These are phyloP conservation scores for Plodia interpunctella DNA, from an alignment of 1,140 invertebrate genomes.

Conservation along the genomic window DNA sequence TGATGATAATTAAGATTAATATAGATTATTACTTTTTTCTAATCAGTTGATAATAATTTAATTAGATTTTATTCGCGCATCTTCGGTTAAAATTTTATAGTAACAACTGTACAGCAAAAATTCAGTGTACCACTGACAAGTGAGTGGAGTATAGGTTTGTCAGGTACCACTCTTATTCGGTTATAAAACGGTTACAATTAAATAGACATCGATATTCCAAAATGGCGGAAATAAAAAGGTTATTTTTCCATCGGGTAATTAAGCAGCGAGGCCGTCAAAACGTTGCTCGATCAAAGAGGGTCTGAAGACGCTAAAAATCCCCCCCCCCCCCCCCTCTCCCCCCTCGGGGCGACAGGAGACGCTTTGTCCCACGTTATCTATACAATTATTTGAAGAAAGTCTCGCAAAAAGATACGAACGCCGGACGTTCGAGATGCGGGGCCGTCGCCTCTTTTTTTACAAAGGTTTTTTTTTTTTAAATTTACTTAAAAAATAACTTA, in stretches of 20 bases:
- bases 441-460: constrained; percentile 25
- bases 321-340: constrained; percentile 25
- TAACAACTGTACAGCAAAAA: too few relatives aligned
- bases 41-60: too few relatives aligned
- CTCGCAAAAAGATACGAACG: constrained; percentile 69
- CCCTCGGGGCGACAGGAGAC: constrained; percentile 22
- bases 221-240: constrained; percentile 6
- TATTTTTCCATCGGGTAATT: constrained; percentile 50
- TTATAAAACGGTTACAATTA: too few relatives aligned
- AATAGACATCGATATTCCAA: constrained; percentile 1
- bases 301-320: constrained; percentile 58
- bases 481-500: too few relatives aligned
- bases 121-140: too few relatives aligned
- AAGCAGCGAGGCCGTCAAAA: constrained; percentile 47
- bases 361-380: constrained; percentile 73
- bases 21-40: too few relatives aligned
- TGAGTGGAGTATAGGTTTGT: too few relatives aligned
- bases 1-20: too few relatives aligned
- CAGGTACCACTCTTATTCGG: too few relatives aligned
- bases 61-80: too few relatives aligned
- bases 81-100: too few relatives aligned
- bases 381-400: constrained; percentile 74
- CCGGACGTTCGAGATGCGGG: constrained; percentile 42
- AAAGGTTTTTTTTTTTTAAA: neutral
- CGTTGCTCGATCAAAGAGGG: constrained; percentile 55